Evolutionary conservation across 2,888 invertebrate species (phyloP), one percentile per base, ranked within the genome.

Genomic region (Entomobrya multifasciata): DNA sequence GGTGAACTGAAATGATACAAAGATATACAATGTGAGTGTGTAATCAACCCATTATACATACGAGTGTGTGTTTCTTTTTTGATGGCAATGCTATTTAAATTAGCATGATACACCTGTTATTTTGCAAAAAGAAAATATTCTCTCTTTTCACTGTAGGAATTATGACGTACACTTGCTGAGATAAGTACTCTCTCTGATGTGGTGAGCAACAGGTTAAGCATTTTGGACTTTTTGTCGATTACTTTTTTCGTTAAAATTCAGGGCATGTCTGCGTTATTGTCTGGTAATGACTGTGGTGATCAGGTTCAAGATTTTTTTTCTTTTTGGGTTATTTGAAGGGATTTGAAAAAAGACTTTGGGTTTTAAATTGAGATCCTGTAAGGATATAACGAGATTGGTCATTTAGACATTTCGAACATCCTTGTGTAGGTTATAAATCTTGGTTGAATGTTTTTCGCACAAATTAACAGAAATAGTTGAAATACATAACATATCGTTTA

Each of bases 151-250:
- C 41, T 27, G 76, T 36, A 65, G 78, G 67, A 78, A 84, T 78
- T 67, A 84, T 57, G 67, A 70, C 80, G 72, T 76, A 30, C 17
- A 76, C 77, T 17, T 70, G 52, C 78, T 84, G 84, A 25, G 84
- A 84, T 84, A 84, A 84, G 74, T 76, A 47, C 74, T 47, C 57
- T 76, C 57, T 76, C 20, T 72, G 72, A 22, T 78, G 67, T 67
- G 77, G 57, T 41, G 78, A 84, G 78, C 78, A 70, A 84, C 76
- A 77, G 30, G 84, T 62, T 77, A 65, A 77, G 77, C 57, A 67
- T 36, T 36, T 36, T 36, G 70, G 13, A 47, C 55, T 57, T 67
- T 49, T n/a, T 25, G 36, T 36, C 36, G 57, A 57, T 25, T 49
- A 79, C 47, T 15, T 30, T 6, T 77, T 55, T 36, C 44, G 22